Evolutionary conservation across 2,113 vertebrate genomes (phyloP).

Genomic region (Malurus melanocephalus): DNA sequence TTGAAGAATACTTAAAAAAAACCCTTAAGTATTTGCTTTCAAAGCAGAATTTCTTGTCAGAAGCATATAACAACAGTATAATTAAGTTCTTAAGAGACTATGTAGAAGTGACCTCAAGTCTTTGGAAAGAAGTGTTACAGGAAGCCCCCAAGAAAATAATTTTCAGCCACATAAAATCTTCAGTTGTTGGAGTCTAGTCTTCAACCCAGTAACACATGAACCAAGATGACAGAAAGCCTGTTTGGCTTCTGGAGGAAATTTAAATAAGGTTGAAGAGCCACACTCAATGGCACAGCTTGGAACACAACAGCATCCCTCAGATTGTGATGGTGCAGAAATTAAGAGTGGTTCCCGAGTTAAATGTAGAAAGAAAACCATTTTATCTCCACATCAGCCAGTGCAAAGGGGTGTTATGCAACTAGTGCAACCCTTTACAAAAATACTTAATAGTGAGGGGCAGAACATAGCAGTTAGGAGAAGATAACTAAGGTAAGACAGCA

Average conservation of each 20-base stretch:
- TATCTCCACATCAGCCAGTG: not conserved
- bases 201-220: fast-evolving
- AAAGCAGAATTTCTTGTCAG: not conserved
- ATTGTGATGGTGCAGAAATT: not conserved
- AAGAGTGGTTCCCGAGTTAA: not conserved
- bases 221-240: not conserved
- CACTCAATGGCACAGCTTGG: not conserved
- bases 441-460: not conserved
- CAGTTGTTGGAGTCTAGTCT: not conserved
- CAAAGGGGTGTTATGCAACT: not conserved
- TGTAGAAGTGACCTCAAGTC: not conserved
- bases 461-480: not conserved
- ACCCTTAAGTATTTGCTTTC: not conserved
- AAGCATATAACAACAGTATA: not conserved
- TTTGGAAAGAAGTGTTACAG: not conserved
- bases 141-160: not conserved
- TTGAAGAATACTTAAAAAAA: not conserved
- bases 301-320: not conserved
- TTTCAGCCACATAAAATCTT: not conserved
- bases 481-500: not conserved
- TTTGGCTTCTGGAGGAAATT: not conserved
- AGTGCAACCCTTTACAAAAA: not conserved
- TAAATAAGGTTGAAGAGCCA: not conserved
- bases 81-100: not conserved
- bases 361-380: not conserved